Percentiles rank a stretch among this genome's conserved stretches.
Conservation (phyloP, 2,797 vertebrate genomes). For the Sebastes oblongus region DNA sequence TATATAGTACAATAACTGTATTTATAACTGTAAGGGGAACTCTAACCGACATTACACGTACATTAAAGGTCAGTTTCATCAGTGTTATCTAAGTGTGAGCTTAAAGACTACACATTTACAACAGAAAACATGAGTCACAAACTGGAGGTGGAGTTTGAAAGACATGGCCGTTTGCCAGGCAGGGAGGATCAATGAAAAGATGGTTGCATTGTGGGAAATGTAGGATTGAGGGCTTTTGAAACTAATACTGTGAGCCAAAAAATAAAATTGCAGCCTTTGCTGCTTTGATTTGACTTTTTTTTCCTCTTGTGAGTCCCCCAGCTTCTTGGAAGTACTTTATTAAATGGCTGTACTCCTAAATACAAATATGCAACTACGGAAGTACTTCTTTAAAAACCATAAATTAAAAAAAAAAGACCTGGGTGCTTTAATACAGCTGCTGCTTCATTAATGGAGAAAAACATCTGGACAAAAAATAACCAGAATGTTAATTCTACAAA, state of each 20-base stretch:
- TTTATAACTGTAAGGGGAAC: not conserved
- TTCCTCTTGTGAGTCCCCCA: not conserved
- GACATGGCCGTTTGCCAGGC: not conserved
- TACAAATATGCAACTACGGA: not conserved
- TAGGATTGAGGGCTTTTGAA: not conserved
- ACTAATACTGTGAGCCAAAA: not conserved
- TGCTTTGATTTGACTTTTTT: not conserved
- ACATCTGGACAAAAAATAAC: not conserved
- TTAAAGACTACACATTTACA: not conserved
- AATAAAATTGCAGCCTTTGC: not conserved
- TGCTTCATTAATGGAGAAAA: not conserved
- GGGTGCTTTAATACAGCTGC: not conserved
- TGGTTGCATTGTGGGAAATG: not conserved
- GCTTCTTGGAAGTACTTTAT: not conserved
- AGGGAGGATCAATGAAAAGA: not conserved
- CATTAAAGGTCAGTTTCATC: slow-evolving; percentile 10
- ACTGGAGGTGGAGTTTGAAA: not conserved
- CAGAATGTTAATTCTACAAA: not conserved
- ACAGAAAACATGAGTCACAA: slow-evolving; percentile 3
- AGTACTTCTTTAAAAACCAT: not conserved
- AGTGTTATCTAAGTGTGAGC: not conserved
- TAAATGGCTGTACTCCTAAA: not conserved
- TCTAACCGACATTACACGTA: not conserved
- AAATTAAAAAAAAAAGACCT: not conserved
- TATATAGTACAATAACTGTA: not conserved